A percentile compares a stretch with the other conserved stretches of the same genome.
Conservation (phyloP, 2,888 invertebrate genomes). For the Molanna angustata region DNA sequence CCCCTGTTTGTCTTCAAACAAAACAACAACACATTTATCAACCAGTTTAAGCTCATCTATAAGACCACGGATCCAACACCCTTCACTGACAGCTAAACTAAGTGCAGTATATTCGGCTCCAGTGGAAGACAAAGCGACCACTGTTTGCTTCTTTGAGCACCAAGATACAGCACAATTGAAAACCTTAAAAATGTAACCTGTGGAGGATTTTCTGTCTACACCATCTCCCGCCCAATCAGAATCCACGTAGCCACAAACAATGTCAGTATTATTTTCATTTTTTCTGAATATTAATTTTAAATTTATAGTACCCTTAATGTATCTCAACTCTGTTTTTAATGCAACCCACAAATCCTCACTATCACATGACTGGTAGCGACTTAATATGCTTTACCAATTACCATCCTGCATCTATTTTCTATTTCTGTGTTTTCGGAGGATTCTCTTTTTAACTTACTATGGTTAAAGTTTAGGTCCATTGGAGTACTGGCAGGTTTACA, state of each 20-base stretch:
- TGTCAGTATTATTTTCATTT: slow-evolving; percentile 2
- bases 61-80: slow-evolving; percentile 35
- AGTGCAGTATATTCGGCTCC: slow-evolving; percentile 39
- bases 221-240: slow-evolving; percentile 37
- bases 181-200: slow-evolving; percentile 36
- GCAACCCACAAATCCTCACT: too few species aligned
- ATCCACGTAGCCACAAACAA: slow-evolving; percentile 34
- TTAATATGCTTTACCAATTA: too few species aligned
- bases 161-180: slow-evolving; percentile 36
- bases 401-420: not conserved
- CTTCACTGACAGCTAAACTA: slow-evolving; percentile 34
- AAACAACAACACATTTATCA: slow-evolving; percentile 13
- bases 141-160: slow-evolving; percentile 37
- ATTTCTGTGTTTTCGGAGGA: not conserved
- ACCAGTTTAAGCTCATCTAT: slow-evolving; percentile 32
- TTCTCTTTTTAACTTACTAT: not conserved
- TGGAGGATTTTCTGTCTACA: slow-evolving; percentile 36
- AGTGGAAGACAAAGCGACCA: slow-evolving; percentile 37
- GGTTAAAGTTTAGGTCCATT: not conserved
- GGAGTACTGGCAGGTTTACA: not conserved
- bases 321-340: too few species aligned
- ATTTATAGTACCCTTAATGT: slow-evolving; percentile 28
- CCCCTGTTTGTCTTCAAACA: slow-evolving; percentile 30
- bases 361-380: slow-evolving; percentile 26
- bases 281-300: slow-evolving; percentile 16